Conservation (phyloP, 2,888 invertebrate species). For the Mellilla xanthometata region DNA sequence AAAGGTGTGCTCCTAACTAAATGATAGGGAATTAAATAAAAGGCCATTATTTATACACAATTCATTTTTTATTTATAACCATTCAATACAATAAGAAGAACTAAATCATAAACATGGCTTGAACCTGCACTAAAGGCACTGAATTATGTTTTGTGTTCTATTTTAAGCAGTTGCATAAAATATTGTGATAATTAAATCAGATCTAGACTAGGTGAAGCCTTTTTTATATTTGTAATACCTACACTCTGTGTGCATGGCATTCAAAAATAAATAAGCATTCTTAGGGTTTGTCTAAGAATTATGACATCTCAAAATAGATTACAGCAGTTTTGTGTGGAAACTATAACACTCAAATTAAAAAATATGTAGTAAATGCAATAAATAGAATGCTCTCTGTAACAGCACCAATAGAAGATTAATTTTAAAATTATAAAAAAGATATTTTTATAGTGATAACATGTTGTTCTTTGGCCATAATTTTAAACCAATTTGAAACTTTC, state of each 20-base stretch:
- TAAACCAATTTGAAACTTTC: constrained; percentile 20
- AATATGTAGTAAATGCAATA: constrained; percentile 11
- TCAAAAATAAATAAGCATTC: no score
- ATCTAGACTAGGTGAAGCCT: no score
- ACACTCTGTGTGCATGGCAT: no score
- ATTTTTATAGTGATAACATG: constrained; percentile 19
- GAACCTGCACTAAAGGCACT: constrained; percentile 18
- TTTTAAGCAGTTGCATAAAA: background rate
- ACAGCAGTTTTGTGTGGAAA: no score
- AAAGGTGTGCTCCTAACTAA: no score
- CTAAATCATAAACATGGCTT: constrained; percentile 11
- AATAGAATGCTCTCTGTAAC: constrained; percentile 1
- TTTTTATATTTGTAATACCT: no score
- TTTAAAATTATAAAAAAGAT: background rate
- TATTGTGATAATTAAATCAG: background rate
- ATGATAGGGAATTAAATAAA: no score
- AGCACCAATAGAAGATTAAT: constrained; percentile 11
- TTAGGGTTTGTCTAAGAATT: no score
- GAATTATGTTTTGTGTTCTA: background rate
- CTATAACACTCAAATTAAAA: no score
- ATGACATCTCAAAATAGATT: no score
- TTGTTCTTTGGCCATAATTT: constrained; percentile 29
- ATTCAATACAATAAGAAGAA: constrained; percentile 14
- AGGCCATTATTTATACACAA: no score
- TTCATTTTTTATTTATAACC: constrained; percentile 11